Base-by-base conservation (phyloP, 2,888 invertebrate species). In the Sinhomidia bicolor region DNA sequence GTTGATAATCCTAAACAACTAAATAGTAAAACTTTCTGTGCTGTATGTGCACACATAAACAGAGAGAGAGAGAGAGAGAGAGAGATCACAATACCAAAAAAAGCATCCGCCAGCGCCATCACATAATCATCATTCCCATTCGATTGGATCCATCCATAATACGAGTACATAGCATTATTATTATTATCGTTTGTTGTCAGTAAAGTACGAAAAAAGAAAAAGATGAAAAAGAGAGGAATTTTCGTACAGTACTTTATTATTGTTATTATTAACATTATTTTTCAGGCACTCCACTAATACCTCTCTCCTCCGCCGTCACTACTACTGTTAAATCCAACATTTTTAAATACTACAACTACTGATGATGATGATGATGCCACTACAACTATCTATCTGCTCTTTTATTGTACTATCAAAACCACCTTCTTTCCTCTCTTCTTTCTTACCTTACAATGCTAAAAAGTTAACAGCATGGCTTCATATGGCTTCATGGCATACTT, bases 401-500 rank as follows among this genome's bases (percentile, higher is more conserved):
- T 14, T 14, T 68, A 4, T 17, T 68, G 36, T 36, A 71, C 71
- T 71, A 41, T 44, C 12, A 76, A 76, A 76, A 76, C 47, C 76
- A 76, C 76, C 76, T 76, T 71, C 71, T 71, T 71, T 71, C 51
- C 12, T 76, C 36, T 36, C 7, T 3, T 36, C 36, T 36, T 68
- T 41, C 32, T 26, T 79, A 79, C 79, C 54, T 79, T 62, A 82
- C 82, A 82, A 82, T 68, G 82, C 68, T 82, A 62, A 54, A 12
- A 60, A 32, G 0, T 3, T 36, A 54, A 51, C 51, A 76, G 47
- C 26, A 26, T 84, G 57, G 26, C 47, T 71, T 71, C 44, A 71
- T 44, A 83, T 83, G 60, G 47, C 51, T 57, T 68, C 65, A 80
- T 86, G 86, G 86, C 86, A 86, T 86, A 86, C 86, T 71, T 86